A percentile compares a stretch with the other conserved stretches of the same genome.
Evolutionary conservation across 2,113 vertebrate species (phyloP).

Genomic region (Ptilorrhoa leucosticta): DNA sequence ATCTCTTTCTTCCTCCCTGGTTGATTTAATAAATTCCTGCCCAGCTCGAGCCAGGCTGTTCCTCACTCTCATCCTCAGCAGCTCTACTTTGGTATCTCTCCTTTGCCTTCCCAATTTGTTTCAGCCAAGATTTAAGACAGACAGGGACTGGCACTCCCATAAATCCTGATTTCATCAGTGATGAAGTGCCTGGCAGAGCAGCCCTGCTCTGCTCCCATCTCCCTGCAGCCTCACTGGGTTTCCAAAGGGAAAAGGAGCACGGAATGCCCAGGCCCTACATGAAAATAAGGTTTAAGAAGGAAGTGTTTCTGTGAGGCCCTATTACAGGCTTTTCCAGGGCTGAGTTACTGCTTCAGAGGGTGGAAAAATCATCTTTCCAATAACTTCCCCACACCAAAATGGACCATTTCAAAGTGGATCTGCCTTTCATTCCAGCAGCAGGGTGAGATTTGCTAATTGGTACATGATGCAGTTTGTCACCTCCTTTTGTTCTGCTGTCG

Average conservation of each 20-base stretch:
- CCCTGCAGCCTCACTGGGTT: not conserved
- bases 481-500: not conserved
- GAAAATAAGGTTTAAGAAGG: slow-evolving; percentile 6
- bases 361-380: not conserved
- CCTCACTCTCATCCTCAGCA: not conserved
- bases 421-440: not conserved
- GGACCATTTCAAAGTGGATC: not conserved
- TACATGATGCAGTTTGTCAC: slow-evolving; percentile 17
- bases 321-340: slow-evolving; percentile 8
- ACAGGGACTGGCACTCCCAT: not conserved
- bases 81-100: not conserved
- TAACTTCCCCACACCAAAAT: not conserved
- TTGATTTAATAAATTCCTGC: slow-evolving; percentile 33
- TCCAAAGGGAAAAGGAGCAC: not conserved
- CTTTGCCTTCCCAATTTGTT: slow-evolving; percentile 2
- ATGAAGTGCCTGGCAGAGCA: not conserved
- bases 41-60: not conserved
- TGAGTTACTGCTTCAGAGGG: slow-evolving; percentile 11
- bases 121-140: slow-evolving; percentile 3
- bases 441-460: slow-evolving; percentile 22
- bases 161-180: slow-evolving; percentile 10
- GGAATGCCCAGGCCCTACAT: not conserved
- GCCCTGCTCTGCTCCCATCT: not conserved
- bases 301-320: slow-evolving; percentile 25
- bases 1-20: not conserved